Evolutionary conservation across 2,888 invertebrate species (phyloP).

Genomic region (Napeogenes inachia): DNA sequence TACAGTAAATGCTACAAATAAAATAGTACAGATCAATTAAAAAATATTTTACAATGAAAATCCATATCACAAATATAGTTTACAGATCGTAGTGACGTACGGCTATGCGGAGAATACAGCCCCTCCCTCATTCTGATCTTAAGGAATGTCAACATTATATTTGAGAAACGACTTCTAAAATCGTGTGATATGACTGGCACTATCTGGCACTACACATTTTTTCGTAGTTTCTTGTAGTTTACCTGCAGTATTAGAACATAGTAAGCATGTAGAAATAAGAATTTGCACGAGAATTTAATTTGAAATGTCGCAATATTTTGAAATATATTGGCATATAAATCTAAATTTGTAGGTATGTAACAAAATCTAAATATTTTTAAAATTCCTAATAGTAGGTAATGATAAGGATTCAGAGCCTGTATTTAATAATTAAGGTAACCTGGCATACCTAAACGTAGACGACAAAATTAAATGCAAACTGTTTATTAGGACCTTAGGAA

Average conservation of each 20-base stretch:
- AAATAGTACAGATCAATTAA: not conserved
- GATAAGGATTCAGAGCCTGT: too few relatives aligned
- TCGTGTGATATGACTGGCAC: conserved; percentile 17
- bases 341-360: not conserved
- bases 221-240: conserved; percentile 27
- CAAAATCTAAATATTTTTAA: not conserved
- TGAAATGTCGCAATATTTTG: not conserved
- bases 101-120: conserved; percentile 46
- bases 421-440: too few relatives aligned
- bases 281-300: conserved; percentile 24
- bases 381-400: too few relatives aligned
- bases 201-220: conserved; percentile 25
- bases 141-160: conserved; percentile 17
- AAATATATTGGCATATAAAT: not conserved
- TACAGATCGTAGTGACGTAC: conserved; percentile 30
- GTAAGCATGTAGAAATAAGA: conserved; percentile 24
- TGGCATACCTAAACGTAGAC: too few relatives aligned
- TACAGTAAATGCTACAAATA: conserved; percentile 7
- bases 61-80: conserved; percentile 1
- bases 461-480: too few relatives aligned
- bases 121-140: conserved; percentile 42
- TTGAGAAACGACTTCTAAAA: conserved; percentile 7
- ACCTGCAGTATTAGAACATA: conserved; percentile 27
- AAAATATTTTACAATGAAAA: not conserved
- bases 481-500: too few relatives aligned